Evolutionary conservation across 2,113 vertebrate species (phyloP).

Genomic region (Malurus melanocephalus): DNA sequence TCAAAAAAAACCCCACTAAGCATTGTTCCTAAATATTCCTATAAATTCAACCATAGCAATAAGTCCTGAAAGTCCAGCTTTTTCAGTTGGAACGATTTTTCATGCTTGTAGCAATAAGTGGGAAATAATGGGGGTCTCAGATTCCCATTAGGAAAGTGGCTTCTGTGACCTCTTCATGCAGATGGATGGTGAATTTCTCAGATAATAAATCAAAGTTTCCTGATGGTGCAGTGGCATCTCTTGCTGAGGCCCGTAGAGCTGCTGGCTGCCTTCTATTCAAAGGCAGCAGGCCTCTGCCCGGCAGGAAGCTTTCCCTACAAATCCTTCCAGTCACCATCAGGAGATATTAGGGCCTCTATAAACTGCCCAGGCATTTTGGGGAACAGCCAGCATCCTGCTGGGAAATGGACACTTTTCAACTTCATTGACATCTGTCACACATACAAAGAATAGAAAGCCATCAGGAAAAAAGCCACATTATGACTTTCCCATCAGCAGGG

Average conservation of each 20-base stretch:
- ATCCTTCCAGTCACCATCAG: conserved; percentile 9
- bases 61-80: conserved; percentile 30
- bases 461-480: background rate
- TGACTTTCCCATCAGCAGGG: conserved; percentile 49
- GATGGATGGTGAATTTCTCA: conserved; percentile 68
- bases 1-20: background rate
- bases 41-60: conserved; percentile 50
- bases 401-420: conserved; percentile 55
- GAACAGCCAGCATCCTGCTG: conserved; percentile 35
- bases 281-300: conserved; percentile 36
- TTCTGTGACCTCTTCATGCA: conserved; percentile 55
- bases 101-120: conserved; percentile 60
- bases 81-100: conserved; percentile 60
- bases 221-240: conserved; percentile 44
- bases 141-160: conserved; percentile 51
- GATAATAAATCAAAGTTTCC: conserved; percentile 66
- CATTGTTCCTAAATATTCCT: conserved; percentile 60
- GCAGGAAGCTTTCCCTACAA: conserved; percentile 50
- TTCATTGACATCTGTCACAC: conserved; percentile 49
- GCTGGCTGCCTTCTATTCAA: conserved; percentile 33
- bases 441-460: conserved; percentile 14
- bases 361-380: conserved; percentile 30
- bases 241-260: conserved; percentile 27
- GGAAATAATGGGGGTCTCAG: conserved; percentile 61
- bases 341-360: conserved; percentile 39